phyloP scores from a whole-genome alignment of 2,797 vertebrate genomes.

The Cyprinella venusta region DNA sequence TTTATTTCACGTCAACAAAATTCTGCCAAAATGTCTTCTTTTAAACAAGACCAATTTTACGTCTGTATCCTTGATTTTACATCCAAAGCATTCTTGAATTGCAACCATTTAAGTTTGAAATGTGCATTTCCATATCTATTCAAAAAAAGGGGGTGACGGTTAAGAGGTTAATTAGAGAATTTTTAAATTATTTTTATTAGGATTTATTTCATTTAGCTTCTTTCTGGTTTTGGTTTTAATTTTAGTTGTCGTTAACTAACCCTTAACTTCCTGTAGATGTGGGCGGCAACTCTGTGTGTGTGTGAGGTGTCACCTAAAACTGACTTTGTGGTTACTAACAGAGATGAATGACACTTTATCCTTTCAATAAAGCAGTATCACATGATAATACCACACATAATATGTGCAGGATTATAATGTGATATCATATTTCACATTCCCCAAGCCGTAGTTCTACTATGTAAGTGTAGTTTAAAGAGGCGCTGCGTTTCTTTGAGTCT shows the following conservation, averaged over 20 bases:
- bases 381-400: no score
- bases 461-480: not conserved
- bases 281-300: not conserved
- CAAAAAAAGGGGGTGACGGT: no score
- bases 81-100: no score
- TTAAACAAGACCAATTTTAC: no score
- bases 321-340: conserved; percentile 19
- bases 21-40: no score
- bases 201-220: not conserved
- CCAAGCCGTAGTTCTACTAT: not conserved
- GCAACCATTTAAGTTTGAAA: no score
- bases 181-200: not conserved
- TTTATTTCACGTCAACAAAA: no score
- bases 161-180: not conserved
- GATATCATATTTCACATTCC: not conserved
- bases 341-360: not conserved
- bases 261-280: conserved; percentile 12
- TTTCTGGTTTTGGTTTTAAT: not conserved
- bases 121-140: no score
- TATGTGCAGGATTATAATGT: not conserved
- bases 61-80: no score
- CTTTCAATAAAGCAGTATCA: no score
- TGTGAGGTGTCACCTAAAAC: conserved; percentile 30
- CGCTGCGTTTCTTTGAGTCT: not conserved
- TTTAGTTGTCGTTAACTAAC: not conserved